Evolutionary conservation across 2,888 invertebrate species (phyloP).

Genomic region (Pterostichus niger): DNA sequence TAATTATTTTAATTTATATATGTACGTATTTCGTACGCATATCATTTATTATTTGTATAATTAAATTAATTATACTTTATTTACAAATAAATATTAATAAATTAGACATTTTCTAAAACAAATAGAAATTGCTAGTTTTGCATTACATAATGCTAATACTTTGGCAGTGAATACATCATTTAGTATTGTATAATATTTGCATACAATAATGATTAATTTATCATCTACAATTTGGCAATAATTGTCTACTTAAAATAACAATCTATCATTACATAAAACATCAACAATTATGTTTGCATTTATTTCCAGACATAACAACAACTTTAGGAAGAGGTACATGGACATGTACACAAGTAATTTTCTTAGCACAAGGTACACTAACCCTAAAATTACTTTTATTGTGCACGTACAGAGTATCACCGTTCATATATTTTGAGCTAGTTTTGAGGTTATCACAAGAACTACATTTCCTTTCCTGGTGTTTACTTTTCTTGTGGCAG

Average conservation of each 20-base stretch:
- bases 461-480: background rate
- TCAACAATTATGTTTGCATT: constrained; percentile 34
- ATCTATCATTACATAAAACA: background rate
- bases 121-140: too few relatives aligned
- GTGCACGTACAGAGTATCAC: background rate
- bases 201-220: too few relatives aligned
- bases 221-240: constrained; percentile 14
- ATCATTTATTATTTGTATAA: too few relatives aligned
- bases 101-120: background rate
- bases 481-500: constrained; percentile 1
- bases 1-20: too few relatives aligned
- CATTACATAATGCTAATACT: background rate
- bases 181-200: too few relatives aligned
- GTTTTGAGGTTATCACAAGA: constrained; percentile 31
- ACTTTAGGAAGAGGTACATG: constrained; percentile 29
- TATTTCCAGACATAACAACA: background rate
- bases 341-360: constrained; percentile 24
- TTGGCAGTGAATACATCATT: constrained; percentile 7
- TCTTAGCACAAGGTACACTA: constrained; percentile 25
- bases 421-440: background rate
- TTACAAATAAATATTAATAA: constrained; percentile 32
- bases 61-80: background rate
- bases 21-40: too few relatives aligned
- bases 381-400: constrained; percentile 39
- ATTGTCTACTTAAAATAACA: background rate